phyloP scores from a whole-genome alignment of 2,888 invertebrate species.

The Dryomyza anilis region DNA sequence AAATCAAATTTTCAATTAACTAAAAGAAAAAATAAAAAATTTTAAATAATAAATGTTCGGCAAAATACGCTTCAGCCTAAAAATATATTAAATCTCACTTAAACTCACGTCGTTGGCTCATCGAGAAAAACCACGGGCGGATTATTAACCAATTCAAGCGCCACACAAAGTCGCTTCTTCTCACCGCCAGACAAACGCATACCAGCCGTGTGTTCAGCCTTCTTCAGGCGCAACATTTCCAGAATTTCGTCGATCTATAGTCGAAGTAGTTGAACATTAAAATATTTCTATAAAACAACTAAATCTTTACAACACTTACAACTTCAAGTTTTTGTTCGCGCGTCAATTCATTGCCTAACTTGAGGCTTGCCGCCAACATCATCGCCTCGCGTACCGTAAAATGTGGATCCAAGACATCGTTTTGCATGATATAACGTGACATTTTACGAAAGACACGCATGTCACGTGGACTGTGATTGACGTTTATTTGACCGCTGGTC shows the following conservation, averaged over 20 bases:
- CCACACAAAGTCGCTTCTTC: constrained; percentile 89
- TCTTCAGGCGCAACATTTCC: constrained; percentile 75
- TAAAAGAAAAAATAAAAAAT: neutral
- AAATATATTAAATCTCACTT: no score
- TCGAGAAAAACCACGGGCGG: constrained; percentile 94
- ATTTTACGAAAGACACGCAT: constrained; percentile 81
- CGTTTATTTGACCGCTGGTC: constrained; percentile 72
- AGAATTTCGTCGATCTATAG: constrained; percentile 89
- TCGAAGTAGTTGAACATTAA: constrained; percentile 32
- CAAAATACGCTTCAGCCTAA: no score
- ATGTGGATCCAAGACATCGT: constrained; percentile 83
- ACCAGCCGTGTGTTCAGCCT: constrained; percentile 75
- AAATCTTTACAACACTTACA: constrained; percentile 64
- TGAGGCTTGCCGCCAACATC: constrained; percentile 87
- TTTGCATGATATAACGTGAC: constrained; percentile 96
- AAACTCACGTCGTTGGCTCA: constrained; percentile 90
- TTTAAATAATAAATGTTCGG: no score
- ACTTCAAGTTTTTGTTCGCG: constrained; percentile 70
- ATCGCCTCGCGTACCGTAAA: constrained; percentile 88
- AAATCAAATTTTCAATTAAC: neutral
- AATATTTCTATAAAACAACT: neutral
- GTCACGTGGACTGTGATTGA: constrained; percentile 80
- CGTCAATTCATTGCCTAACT: constrained; percentile 73
- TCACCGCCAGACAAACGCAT: constrained; percentile 88
- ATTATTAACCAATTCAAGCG: constrained; percentile 88